Percentiles rank a stretch among this genome's conserved stretches.
These are phyloP conservation scores for Volucella inanis DNA, from an alignment of 2,888 invertebrate genomes.

Conservation along the genomic window DNA sequence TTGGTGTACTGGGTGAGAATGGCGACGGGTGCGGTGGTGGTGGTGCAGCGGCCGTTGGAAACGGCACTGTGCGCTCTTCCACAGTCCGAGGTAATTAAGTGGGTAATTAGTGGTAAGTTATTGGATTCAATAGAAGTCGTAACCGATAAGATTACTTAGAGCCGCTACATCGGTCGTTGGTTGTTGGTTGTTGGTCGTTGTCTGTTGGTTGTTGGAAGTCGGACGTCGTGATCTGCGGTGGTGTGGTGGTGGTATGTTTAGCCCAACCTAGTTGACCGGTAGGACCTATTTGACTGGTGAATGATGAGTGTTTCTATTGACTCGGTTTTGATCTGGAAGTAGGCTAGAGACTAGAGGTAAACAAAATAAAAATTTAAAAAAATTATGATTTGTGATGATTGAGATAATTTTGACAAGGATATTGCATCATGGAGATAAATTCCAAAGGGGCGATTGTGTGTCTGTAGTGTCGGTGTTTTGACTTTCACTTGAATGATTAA, in stretches of 20 bases:
- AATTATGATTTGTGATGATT: slow-evolving; percentile 60
- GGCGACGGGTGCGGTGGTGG: too few relatives aligned
- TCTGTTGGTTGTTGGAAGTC: too few relatives aligned
- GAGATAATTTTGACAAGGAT: slow-evolving; percentile 60
- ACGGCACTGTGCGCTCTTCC: slow-evolving; percentile 21
- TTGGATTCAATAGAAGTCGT: slow-evolving; percentile 71
- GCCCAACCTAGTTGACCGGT: slow-evolving; percentile 28
- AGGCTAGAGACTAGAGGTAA: slow-evolving; percentile 44
- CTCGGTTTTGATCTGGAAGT: slow-evolving; percentile 40
- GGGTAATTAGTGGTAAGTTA: slow-evolving; percentile 73
- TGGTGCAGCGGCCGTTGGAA: background rate
- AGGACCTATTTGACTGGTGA: slow-evolving; percentile 59
- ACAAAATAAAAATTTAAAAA: background rate
- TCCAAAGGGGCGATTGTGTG: slow-evolving; percentile 2
- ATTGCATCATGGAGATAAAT: slow-evolving; percentile 57
- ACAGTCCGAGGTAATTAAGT: slow-evolving; percentile 61
- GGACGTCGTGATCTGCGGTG: slow-evolving; percentile 7
- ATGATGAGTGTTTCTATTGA: slow-evolving; percentile 66
- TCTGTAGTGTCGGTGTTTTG: slow-evolving; percentile 17
- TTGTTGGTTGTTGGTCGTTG: too few relatives aligned
- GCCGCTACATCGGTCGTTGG: background rate
- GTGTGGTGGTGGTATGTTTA: slow-evolving; percentile 37
- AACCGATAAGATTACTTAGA: slow-evolving; percentile 62
- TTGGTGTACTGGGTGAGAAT: background rate
- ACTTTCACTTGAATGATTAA: slow-evolving; percentile 44